Evolutionary conservation across 2,888 invertebrate genomes (phyloP).

Genomic region (Pycnomerus fuliginosus): DNA sequence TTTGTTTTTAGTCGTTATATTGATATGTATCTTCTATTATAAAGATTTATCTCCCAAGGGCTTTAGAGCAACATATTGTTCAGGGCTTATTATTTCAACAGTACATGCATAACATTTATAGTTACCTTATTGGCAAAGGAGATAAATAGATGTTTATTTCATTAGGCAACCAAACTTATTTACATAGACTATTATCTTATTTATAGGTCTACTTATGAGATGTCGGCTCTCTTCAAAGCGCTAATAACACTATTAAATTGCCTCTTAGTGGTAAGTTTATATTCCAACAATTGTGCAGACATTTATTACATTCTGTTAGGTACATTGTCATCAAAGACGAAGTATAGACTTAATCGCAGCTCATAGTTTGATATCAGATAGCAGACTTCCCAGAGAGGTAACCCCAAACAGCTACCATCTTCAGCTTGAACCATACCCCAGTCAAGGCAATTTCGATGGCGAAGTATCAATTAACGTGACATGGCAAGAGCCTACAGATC

Average conservation of each 20-base stretch:
- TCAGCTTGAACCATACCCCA: constrained; percentile 65
- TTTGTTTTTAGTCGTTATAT: no score
- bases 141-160: no score
- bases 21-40: no score
- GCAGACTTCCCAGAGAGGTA: constrained; percentile 62
- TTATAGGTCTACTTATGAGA: constrained; percentile 11
- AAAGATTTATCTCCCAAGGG: no score
- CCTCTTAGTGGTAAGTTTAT: constrained; percentile 23
- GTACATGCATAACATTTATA: no score
- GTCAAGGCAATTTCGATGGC: constrained; percentile 67
- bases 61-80: no score
- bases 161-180: no score
- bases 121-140: no score
- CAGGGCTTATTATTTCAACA: no score
- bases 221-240: constrained; percentile 8
- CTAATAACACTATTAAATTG: no score
- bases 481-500: constrained; percentile 62
- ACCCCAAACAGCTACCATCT: constrained; percentile 67
- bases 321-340: constrained; percentile 41
- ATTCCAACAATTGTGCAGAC: constrained; percentile 2
- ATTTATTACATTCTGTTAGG: constrained; percentile 22
- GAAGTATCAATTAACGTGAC: constrained; percentile 68
- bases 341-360: constrained; percentile 75
- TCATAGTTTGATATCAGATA: constrained; percentile 64
- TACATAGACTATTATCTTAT: not conserved